These are phyloP conservation scores for Coenonympha glycerion DNA, from an alignment of 2,888 invertebrate genomes.

Conservation along the genomic window DNA sequence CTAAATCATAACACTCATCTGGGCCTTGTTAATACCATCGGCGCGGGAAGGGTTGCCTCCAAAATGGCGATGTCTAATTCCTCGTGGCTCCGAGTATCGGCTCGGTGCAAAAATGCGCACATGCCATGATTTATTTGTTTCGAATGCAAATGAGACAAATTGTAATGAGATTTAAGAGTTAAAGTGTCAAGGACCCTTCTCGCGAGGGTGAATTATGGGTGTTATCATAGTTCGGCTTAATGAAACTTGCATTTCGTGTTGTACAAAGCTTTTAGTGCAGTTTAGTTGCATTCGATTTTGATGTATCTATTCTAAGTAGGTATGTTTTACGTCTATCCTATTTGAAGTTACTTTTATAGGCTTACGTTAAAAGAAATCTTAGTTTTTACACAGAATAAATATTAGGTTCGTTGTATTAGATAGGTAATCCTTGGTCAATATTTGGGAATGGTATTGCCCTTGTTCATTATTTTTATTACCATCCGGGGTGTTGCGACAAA, in stretches of 20 bases:
- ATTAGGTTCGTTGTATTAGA: background rate
- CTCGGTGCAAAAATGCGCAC: conserved; percentile 53
- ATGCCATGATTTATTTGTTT: conserved; percentile 59
- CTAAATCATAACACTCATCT: conserved; percentile 68
- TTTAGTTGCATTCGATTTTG: background rate
- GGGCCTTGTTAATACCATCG: conserved; percentile 60
- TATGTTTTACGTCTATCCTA: too few species aligned
- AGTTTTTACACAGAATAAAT: background rate
- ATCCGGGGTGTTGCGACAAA: conserved; percentile 37
- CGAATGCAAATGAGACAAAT: conserved; percentile 69
- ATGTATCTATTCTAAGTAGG: too few species aligned
- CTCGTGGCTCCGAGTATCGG: conserved; percentile 31
- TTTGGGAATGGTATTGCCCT: conserved; percentile 15
- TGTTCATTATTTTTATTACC: conserved; percentile 39
- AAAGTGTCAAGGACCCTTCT: conserved; percentile 33
- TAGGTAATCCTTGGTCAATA: conserved; percentile 11
- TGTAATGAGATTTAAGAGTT: conserved; percentile 63
- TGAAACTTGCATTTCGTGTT: conserved; percentile 5
- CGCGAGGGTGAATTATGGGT: conserved; percentile 31
- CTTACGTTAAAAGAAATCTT: background rate
- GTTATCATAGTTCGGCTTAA: conserved; percentile 13
- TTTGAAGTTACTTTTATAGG: too few species aligned
- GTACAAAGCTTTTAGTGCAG: background rate
- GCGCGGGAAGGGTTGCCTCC: conserved; percentile 43
- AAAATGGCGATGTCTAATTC: conserved; percentile 32